phyloP scores from a whole-genome alignment of 2,797 vertebrate species.

The Sebastes minor region DNA sequence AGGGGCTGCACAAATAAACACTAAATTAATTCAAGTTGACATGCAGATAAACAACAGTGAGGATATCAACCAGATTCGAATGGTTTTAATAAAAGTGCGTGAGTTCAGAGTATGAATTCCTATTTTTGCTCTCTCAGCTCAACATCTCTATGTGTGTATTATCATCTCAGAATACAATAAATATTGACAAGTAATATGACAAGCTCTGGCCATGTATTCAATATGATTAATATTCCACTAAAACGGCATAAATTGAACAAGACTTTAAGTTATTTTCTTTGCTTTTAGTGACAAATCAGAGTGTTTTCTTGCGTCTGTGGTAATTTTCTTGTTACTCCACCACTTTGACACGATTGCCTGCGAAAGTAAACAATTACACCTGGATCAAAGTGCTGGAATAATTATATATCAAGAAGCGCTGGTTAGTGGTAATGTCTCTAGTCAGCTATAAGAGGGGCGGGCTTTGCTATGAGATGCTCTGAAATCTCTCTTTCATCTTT shows the following conservation, averaged over 20 bases:
- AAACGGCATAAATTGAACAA: constrained; percentile 22
- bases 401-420: constrained; percentile 64
- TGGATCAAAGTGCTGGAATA: constrained; percentile 71
- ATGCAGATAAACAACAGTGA: constrained; percentile 47
- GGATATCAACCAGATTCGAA: constrained; percentile 30
- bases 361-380: constrained; percentile 73
- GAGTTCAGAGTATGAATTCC: neutral
- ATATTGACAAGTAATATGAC: constrained; percentile 5
- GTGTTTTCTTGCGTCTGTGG: constrained; percentile 43
- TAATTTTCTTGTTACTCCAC: constrained; percentile 24
- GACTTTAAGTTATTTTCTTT: constrained; percentile 4
- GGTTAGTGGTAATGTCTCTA: constrained; percentile 69
- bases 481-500: constrained; percentile 75
- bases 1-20: constrained; percentile 37
- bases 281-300: constrained; percentile 45
- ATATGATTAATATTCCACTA: constrained; percentile 10
- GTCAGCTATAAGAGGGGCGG: constrained; percentile 57
- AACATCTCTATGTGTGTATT: neutral
- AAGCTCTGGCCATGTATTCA: constrained; percentile 17
- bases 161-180: constrained; percentile 2
- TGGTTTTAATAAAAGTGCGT: constrained; percentile 30
- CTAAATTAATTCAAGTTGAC: constrained; percentile 46
- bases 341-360: constrained; percentile 45
- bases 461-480: constrained; percentile 54
- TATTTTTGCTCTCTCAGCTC: constrained; percentile 19